These are phyloP conservation scores for Falco punctatus DNA, from an alignment of 2,113 vertebrate genomes.

Conservation along the genomic window DNA sequence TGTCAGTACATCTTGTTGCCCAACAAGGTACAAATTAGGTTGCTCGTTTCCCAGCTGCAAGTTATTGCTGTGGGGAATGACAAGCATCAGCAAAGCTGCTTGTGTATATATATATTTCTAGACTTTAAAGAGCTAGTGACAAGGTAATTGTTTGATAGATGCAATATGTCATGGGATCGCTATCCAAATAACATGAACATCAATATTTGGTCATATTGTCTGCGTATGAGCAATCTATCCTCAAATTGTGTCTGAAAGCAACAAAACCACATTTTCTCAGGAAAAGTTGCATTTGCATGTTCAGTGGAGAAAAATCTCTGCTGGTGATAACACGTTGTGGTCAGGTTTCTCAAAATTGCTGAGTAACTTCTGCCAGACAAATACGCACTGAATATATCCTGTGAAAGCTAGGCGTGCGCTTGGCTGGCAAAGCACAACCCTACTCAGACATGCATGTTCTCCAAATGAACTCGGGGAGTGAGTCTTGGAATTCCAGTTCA, in stretches of 20 bases:
- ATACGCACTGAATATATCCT: background rate
- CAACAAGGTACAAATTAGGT: background rate
- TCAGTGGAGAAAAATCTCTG: background rate
- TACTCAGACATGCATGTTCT: background rate
- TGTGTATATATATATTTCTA: background rate
- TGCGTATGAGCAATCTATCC: background rate
- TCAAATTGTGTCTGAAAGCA: background rate
- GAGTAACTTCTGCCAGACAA: background rate
- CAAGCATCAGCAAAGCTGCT: background rate
- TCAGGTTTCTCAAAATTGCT: background rate
- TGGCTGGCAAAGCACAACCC: background rate
- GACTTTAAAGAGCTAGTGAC: slow-evolving; percentile 25
- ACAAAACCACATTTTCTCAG: background rate
- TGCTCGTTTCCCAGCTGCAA: slow-evolving; percentile 27
- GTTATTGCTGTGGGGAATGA: background rate
- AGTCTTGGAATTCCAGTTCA: background rate
- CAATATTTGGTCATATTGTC: background rate
- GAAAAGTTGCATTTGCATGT: background rate
- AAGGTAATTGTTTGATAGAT: slow-evolving; percentile 44
- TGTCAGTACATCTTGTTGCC: background rate
- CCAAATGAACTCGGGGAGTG: rapidly evolving
- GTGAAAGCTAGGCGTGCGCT: background rate
- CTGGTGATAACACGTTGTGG: background rate
- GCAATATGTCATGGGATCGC: background rate
- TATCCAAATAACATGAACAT: background rate